phyloP scores from a whole-genome alignment of 2,888 invertebrate genomes.

The Bembecia ichneumoniformis region DNA sequence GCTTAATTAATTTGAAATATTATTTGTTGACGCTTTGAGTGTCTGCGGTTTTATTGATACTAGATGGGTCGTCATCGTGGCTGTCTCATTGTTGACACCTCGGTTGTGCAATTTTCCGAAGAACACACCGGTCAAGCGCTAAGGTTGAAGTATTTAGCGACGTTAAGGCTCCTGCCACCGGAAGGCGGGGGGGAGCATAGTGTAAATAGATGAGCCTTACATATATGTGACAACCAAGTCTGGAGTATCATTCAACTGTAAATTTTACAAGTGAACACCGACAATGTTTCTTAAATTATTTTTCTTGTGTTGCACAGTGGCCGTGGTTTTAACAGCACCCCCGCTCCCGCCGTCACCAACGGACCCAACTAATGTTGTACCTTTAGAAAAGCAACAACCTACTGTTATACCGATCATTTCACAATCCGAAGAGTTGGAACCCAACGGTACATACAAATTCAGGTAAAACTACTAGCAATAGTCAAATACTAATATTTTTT shows the following conservation, averaged over 20 bases:
- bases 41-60: conserved; percentile 31
- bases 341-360: conserved; percentile 34
- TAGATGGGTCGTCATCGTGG: conserved; percentile 32
- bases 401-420: conserved; percentile 65
- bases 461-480: conserved; percentile 32
- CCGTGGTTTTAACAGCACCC: not conserved
- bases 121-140: conserved; percentile 61
- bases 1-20: too few relatives aligned
- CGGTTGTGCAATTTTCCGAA: conserved; percentile 65
- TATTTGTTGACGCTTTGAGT: conserved; percentile 18
- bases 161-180: conserved; percentile 49
- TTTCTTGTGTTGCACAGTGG: conserved; percentile 23
- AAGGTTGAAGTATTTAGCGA: conserved; percentile 71
- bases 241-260: conserved; percentile 57
- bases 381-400: conserved; percentile 42
- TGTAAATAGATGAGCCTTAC: conserved; percentile 68
- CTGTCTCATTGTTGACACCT: conserved; percentile 62
- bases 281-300: conserved; percentile 43
- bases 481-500: too few relatives aligned
- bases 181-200: conserved; percentile 64
- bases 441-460: conserved; percentile 67
- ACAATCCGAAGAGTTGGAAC: conserved; percentile 63
- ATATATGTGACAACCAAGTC: conserved; percentile 58
- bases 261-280: conserved; percentile 42
- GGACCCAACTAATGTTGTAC: conserved; percentile 33